Evolutionary conservation across 2,888 invertebrate species (phyloP), one percentile per base, ranked within the genome.

Genomic region (Amblyjoppa proteus): DNA sequence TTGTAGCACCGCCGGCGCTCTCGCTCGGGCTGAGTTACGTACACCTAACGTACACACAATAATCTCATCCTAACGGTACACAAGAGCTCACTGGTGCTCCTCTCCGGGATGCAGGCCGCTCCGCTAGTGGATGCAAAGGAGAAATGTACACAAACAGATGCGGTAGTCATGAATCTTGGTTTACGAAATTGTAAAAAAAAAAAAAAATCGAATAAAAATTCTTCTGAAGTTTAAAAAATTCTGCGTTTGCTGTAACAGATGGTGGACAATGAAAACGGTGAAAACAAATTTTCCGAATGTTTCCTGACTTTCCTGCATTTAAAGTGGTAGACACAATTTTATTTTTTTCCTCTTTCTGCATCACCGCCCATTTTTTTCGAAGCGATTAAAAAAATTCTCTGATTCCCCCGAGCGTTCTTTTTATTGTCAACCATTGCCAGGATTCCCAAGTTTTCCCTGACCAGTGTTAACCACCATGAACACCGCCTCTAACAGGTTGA

Each of bases 1-100:
- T 75, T 75, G 75, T 64, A 75, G 49, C 75, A 78, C 68, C 53
- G 69, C 69, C 53, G 69, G 41, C 78, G 78, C 56, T 56, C 53
- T 20, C 16, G 49, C 45, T 71, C 58, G 16, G 20, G 53, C 69
- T 41, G 53, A 41, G 49, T 58, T 68, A 68, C 58, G 70, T 69
- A 78, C 34, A 69, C 64, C 69, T 25, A 74, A 78, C 74, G 78
- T 70, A 82, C 75, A 79, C 85, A 82, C 85, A 85, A 85, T 85
- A 78, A 85, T 81, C 78, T 75, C 70, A 75, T 81, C 79, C 81
- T 85, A 85, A 85, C 85, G 85, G 85, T 82, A 85, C 78, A 85
- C 81, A 64, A 74, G 70, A 70, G 49, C 75, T 61, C 74, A 69
- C 69, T 81, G 80, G 51, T 53, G 64, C 64, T 51, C 20, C 49